Conservation (phyloP, 2,797 vertebrate species). For the Phrynocephalus guinanensis region DNA sequence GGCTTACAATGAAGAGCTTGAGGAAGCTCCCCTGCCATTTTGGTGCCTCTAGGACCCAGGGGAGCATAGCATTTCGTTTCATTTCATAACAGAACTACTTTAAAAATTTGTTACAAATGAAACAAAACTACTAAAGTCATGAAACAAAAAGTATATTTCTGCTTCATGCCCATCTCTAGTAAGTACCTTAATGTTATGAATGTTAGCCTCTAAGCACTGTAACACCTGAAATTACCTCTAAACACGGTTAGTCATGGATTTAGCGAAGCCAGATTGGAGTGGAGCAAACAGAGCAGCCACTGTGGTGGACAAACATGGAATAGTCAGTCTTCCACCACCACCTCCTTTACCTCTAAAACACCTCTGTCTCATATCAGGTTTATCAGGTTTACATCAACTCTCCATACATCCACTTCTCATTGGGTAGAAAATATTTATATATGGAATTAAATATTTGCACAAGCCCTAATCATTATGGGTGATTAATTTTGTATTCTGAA, state of each 20-base stretch:
- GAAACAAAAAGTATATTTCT: too few species aligned
- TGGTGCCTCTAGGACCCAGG: too few species aligned
- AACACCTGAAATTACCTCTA: neutral
- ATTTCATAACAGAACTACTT: too few species aligned
- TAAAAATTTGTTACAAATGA: too few species aligned
- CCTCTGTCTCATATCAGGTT: conserved; percentile 54
- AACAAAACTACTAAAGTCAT: too few species aligned
- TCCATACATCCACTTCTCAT: conserved; percentile 61
- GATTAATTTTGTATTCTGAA: conserved; percentile 75
- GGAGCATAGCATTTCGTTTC: too few species aligned
- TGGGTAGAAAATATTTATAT: conserved; percentile 73
- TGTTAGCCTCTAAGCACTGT: neutral
- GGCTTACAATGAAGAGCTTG: too few species aligned
- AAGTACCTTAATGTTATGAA: conserved; percentile 10
- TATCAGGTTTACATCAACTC: conserved; percentile 22
- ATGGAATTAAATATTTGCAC: conserved; percentile 73
- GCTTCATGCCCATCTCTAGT: too few species aligned
- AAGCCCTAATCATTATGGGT: conserved; percentile 72
- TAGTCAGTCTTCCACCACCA: neutral
- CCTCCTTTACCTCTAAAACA: neutral
- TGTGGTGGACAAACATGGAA: conserved; percentile 36
- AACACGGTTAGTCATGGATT: conserved; percentile 43
- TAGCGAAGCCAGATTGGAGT: conserved; percentile 32
- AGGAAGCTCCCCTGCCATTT: too few species aligned
- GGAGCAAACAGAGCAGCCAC: conserved; percentile 32